Conservation (phyloP, 2,888 invertebrate genomes). For the Ormyrus pomaceus region DNA sequence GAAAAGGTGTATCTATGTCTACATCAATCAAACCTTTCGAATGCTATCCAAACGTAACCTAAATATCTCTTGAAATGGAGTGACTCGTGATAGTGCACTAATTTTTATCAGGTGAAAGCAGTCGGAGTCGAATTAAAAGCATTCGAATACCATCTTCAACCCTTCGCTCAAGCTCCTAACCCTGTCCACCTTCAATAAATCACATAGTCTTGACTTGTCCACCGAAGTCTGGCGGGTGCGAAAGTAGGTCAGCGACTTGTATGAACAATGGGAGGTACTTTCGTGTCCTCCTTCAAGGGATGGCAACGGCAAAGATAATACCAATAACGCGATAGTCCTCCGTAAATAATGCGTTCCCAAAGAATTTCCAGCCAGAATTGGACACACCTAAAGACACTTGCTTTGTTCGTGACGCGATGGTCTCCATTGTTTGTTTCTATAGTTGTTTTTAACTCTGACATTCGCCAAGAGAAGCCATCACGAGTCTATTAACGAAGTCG, state of each 20-base stretch:
- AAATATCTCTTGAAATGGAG: conserved; percentile 1
- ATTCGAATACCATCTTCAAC: background rate
- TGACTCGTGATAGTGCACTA: conserved; percentile 24
- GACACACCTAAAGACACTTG: background rate
- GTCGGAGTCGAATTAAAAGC: background rate
- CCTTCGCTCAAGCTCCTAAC: background rate
- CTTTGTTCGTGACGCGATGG: background rate
- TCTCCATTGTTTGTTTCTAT: background rate
- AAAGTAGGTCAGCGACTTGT: conserved; percentile 17
- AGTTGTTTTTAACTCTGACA: background rate
- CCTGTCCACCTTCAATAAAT: conserved; percentile 6
- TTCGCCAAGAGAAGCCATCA: background rate
- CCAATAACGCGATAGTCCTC: background rate
- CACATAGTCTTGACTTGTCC: background rate
- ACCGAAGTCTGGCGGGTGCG: background rate
- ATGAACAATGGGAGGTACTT: background rate
- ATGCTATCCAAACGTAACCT: too few relatives aligned
- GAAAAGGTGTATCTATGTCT: background rate
- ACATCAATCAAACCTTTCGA: too few relatives aligned
- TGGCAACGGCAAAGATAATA: background rate
- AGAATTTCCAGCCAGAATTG: background rate
- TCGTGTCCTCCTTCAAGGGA: background rate
- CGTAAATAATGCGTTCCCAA: conserved; percentile 23
- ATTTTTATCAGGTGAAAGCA: conserved; percentile 20
- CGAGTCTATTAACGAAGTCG: conserved; percentile 5